A percentile compares a stretch with the other conserved stretches of the same genome.
These are phyloP conservation scores for Sthenelais limicola DNA, from an alignment of 2,888 invertebrate genomes.

Conservation along the genomic window DNA sequence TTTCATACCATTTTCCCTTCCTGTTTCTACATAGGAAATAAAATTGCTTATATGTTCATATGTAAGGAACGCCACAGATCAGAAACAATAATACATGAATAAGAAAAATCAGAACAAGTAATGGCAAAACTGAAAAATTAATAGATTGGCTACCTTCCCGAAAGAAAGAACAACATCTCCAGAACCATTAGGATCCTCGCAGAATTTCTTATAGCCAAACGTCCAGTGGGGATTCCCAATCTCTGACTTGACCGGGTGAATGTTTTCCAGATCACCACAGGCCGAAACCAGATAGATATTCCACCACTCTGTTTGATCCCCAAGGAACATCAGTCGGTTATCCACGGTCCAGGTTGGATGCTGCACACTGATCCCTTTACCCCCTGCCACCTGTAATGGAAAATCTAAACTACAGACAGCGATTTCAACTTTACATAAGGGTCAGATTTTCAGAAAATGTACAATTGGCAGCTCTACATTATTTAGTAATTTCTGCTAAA, in stretches of 20 bases:
- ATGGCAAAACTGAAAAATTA: not conserved
- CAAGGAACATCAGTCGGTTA: constrained; percentile 66
- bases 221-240: constrained; percentile 68
- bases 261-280: constrained; percentile 56
- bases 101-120: no score
- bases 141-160: constrained; percentile 54
- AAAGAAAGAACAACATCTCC: constrained; percentile 56
- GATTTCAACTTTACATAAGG: no score
- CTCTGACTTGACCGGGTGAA: constrained; percentile 57
- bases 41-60: no score
- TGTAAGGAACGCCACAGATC: no score
- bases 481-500: no score
- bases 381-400: constrained; percentile 57
- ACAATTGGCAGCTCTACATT: no score
- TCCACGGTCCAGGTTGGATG: constrained; percentile 69
- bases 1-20: no score
- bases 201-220: constrained; percentile 64
- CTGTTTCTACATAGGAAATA: no score
- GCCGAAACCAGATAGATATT: constrained; percentile 68
- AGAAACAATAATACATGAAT: no score
- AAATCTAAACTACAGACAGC: no score
- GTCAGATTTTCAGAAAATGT: no score
- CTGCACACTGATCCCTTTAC: constrained; percentile 63
- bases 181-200: constrained; percentile 57
- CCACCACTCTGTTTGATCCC: constrained; percentile 72